Percentiles rank a stretch among this genome's conserved stretches.
Evolutionary conservation across 2,888 invertebrate genomes (phyloP).

Genomic region (Thymelicus lineola): DNA sequence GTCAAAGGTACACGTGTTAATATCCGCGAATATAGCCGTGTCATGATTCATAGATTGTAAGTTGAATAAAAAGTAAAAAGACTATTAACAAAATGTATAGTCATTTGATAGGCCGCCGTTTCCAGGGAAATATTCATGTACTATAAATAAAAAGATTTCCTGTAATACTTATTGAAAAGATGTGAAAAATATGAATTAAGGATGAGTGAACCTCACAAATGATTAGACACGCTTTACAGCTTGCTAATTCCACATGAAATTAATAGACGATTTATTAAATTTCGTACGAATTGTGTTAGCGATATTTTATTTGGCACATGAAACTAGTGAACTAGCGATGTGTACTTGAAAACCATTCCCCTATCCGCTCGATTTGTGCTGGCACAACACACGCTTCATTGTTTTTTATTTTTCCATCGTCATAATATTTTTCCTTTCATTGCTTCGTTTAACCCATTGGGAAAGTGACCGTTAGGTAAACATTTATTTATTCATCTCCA

Average conservation of each 20-base stretch:
- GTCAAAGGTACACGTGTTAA: neutral
- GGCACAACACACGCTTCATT: constrained; percentile 28
- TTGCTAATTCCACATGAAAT: neutral
- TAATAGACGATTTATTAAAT: constrained; percentile 8
- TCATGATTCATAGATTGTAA: neutral
- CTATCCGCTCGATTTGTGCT: constrained; percentile 27
- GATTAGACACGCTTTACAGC: neutral
- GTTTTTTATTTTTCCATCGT: constrained; percentile 40
- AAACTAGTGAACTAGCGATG: constrained; percentile 10
- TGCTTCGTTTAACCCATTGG: constrained; percentile 38
- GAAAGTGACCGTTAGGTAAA: constrained; percentile 41
- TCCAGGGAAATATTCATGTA: constrained; percentile 1
- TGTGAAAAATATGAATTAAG: constrained; percentile 16
- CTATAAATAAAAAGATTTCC: constrained; percentile 13
- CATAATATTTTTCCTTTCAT: constrained; percentile 40
- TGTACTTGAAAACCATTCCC: constrained; percentile 26
- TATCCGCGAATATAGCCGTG: neutral
- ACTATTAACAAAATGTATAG: neutral
- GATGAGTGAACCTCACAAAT: constrained; percentile 4
- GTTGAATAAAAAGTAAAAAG: constrained; percentile 4
- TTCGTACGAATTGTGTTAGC: constrained; percentile 19
- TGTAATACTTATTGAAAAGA: constrained; percentile 15
- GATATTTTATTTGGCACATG: constrained; percentile 29
- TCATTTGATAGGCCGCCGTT: constrained; percentile 3
- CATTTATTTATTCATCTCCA: constrained; percentile 36